Evolutionary conservation across 2,797 vertebrate genomes (phyloP).

Genomic region (Hemitrygon akajei): DNA sequence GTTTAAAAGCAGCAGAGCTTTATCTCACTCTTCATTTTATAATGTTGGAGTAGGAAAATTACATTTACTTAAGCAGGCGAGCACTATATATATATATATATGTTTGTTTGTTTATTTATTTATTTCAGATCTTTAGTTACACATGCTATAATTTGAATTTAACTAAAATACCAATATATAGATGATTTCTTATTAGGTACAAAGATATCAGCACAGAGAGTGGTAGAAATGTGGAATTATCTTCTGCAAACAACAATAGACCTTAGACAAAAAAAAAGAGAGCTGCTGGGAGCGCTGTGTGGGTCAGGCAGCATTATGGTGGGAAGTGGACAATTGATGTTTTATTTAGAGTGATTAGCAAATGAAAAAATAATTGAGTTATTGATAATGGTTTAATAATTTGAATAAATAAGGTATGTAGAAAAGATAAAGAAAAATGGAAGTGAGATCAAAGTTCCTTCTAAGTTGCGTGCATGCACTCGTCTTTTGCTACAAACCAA

Average conservation of each 20-base stretch:
- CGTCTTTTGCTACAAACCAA: too few species aligned
- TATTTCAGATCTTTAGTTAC: neutral
- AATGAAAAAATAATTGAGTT: neutral
- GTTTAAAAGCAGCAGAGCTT: neutral
- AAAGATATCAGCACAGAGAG: neutral
- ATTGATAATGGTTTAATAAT: neutral
- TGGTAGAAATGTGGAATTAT: too few species aligned
- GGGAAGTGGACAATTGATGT: neutral
- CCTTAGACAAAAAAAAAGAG: neutral
- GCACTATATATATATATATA: too few species aligned
- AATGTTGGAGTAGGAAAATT: neutral
- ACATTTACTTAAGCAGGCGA: neutral
- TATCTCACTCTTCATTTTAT: neutral
- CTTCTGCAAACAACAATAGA: too few species aligned
- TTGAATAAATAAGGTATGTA: neutral
- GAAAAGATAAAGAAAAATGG: neutral
- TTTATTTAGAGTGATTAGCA: neutral
- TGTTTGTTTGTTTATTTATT: neutral
- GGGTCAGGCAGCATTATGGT: too few species aligned
- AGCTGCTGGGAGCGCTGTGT: neutral
- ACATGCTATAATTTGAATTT: neutral
- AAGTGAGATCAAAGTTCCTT: too few species aligned
- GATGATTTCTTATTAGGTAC: neutral
- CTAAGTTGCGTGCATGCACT: too few species aligned
- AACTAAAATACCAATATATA: neutral